Evolutionary conservation across 2,113 vertebrate species (phyloP).

Genomic region (Platichthys flesus): DNA sequence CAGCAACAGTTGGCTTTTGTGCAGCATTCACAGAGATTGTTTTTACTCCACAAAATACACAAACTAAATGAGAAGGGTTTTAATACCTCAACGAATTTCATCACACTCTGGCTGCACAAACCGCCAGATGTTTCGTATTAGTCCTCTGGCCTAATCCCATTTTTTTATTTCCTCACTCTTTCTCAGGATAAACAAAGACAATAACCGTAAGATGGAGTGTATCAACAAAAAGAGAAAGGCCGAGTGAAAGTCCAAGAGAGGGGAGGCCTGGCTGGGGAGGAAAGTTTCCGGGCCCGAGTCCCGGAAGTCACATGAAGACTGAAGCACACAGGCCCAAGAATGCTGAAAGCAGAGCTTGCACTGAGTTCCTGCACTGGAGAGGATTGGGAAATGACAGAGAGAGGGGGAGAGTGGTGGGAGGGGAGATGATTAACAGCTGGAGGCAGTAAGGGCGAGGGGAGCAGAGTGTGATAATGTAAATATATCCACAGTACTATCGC

Average conservation of each 20-base stretch:
- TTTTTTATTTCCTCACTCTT: conserved; percentile 7
- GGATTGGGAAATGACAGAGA: conserved; percentile 24
- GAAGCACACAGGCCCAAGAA: conserved; percentile 16
- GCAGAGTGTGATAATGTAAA: background rate
- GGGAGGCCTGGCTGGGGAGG: conserved; percentile 3
- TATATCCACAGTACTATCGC: conserved; percentile 23
- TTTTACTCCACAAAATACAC: conserved; percentile 19
- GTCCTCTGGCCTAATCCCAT: conserved; percentile 49
- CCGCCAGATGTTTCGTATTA: conserved; percentile 68
- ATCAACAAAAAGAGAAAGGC: conserved; percentile 52
- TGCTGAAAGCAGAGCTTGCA: conserved; percentile 46
- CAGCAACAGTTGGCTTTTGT: conserved; percentile 1
- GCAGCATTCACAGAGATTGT: background rate
- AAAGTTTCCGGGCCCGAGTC: conserved; percentile 18
- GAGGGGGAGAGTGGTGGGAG: background rate
- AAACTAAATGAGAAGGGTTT: background rate
- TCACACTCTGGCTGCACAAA: conserved; percentile 29
- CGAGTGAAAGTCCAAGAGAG: conserved; percentile 19
- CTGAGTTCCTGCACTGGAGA: conserved; percentile 32
- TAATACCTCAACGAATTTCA: background rate
- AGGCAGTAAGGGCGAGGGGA: background rate
- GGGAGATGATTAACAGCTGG: conserved; percentile 15
- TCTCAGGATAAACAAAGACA: conserved; percentile 73
- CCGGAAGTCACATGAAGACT: conserved; percentile 34
- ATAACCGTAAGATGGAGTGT: conserved; percentile 68